Evolutionary conservation across 1,140 invertebrate species (phyloP).

Genomic region (Drosophila prosaltans): DNA sequence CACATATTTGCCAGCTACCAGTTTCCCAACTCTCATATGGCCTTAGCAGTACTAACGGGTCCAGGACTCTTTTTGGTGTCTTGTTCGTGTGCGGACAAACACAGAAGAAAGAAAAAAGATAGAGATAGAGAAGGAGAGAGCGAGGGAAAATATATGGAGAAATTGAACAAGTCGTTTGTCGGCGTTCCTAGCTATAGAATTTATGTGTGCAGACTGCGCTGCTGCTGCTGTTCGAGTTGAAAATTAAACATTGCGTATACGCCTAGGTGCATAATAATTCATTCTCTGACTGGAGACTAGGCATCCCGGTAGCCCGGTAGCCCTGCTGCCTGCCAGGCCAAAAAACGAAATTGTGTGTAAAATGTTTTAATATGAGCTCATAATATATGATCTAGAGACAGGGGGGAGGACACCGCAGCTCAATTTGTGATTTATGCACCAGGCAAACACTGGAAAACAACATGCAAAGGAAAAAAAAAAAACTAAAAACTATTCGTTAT

Average conservation of each 20-base stretch:
- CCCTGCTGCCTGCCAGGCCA: constrained; percentile 26
- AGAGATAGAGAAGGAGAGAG: neutral
- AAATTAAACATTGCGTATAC: constrained; percentile 82
- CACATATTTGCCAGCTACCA: constrained; percentile 19
- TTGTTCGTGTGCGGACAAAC: constrained; percentile 38
- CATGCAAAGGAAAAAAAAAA: neutral
- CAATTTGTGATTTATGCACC: constrained; percentile 75
- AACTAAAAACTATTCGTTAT: constrained; percentile 28
- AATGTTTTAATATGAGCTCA: constrained; percentile 80
- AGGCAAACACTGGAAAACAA: constrained; percentile 28
- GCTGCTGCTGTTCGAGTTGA: constrained; percentile 60
- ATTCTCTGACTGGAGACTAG: constrained; percentile 54
- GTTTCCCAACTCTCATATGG: neutral
- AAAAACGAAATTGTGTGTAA: constrained; percentile 76
- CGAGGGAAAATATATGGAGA: constrained; percentile 48
- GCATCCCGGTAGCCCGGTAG: neutral
- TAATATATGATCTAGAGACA: constrained; percentile 69
- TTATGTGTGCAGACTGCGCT: constrained; percentile 64
- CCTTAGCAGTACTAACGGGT: neutral
- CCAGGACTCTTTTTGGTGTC: constrained; percentile 27
- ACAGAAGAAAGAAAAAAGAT: constrained; percentile 5
- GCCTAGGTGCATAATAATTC: constrained; percentile 82
- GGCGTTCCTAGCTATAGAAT: constrained; percentile 61
- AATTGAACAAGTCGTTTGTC: constrained; percentile 81
- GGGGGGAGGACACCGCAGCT: constrained; percentile 53